Evolutionary conservation across 2,797 vertebrate species (phyloP).

Genomic region (Phalanger gymnotis): DNA sequence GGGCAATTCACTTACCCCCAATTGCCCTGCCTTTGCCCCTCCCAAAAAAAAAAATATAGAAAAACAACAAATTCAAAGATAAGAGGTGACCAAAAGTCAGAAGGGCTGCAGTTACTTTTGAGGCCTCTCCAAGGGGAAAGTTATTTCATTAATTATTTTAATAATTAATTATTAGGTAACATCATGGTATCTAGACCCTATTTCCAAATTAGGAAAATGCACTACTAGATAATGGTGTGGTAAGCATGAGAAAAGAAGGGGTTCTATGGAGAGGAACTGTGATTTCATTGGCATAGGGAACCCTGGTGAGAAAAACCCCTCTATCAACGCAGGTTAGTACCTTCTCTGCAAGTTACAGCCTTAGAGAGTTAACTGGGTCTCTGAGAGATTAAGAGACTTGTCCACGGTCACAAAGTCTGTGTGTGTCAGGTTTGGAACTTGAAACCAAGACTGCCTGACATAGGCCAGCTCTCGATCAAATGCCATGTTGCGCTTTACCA

Average conservation of each 20-base stretch:
- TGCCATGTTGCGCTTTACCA: background rate
- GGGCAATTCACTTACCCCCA: too few relatives aligned
- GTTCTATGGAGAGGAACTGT: background rate
- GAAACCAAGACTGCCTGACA: background rate
- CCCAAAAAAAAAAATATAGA: too few relatives aligned
- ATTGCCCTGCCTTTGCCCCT: too few relatives aligned
- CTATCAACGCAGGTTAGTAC: background rate
- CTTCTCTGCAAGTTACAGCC: background rate
- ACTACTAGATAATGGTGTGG: background rate
- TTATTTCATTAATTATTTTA: background rate
- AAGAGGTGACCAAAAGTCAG: background rate
- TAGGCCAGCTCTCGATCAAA: background rate
- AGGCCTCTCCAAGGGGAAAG: background rate
- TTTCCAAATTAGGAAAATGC: background rate
- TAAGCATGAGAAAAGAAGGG: background rate
- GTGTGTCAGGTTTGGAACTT: background rate
- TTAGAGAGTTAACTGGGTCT: background rate
- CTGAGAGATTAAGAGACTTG: background rate
- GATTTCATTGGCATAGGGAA: background rate
- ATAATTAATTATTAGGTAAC: too few relatives aligned
- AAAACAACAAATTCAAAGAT: too few relatives aligned
- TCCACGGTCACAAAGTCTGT: background rate
- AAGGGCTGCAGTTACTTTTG: background rate
- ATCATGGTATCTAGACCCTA: background rate
- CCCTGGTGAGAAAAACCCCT: background rate